Base-by-base conservation (phyloP, 2,113 vertebrate species). In the Lampris incognitus region DNA sequence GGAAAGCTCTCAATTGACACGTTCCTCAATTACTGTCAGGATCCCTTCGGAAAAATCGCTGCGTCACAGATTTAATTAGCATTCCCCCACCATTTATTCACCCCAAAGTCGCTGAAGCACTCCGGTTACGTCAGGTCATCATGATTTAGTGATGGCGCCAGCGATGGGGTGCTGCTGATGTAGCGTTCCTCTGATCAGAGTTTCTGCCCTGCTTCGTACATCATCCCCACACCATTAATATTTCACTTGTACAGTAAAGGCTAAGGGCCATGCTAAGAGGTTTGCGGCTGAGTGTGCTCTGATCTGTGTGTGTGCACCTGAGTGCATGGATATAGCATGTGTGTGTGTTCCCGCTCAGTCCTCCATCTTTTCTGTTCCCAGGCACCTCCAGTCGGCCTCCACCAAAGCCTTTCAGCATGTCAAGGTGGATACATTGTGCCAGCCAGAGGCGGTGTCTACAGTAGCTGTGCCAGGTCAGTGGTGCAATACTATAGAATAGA, bases 401-500 rank as follows among this genome's bases (percentile, higher is more conserved):
- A 95, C 94, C 88, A 99, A 97, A 93, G 90, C 93, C 1, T 99
- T 99, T 90, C 98, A 97, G 92, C 98, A 99, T 1, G 92, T 96
- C 77, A 99, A 98, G 90, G 97, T 99, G 93, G 98, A 99, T 85
- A 96, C 95, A 0, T 94, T 99, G 92, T 95, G 95, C 86, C 96
- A 97, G 92, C 97, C 98, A 0, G 98, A 99, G 92, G 87, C 91
- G 9, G 61, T 97, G 74, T 96, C 98, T 87, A 94, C 92, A 0
- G 94, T 99, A 78, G 94, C 95, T 0, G 96, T 99, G 88, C 98
- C 98, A 96, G 97, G 98, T 98, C 88, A 79, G 81, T 73, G 39
- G n/a, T 57, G 36, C 52, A 80, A 74, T 1, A 38, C 64, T n/a
- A 60, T 52, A 52, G 10, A 24, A 38, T 8, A 57, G 2, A 57